phyloP scores from a whole-genome alignment of 1,140 invertebrate species.

The Lasioglossum baleicum region DNA sequence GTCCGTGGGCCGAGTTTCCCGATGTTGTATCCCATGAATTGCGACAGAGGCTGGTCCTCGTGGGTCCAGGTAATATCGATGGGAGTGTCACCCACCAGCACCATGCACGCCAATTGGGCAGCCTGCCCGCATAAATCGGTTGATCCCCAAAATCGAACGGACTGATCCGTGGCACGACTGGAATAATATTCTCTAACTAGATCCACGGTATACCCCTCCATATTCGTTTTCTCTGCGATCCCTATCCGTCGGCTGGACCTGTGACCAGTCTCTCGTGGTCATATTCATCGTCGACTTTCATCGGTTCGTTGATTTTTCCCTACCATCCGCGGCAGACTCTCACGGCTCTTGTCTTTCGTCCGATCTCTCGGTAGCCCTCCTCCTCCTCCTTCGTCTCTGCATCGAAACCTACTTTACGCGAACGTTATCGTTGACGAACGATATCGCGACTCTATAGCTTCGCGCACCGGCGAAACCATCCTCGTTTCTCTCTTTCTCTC shows the following conservation, averaged over 20 bases:
- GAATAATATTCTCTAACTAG: slow-evolving; percentile 70
- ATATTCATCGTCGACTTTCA: slow-evolving; percentile 20
- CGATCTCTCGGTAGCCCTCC: not conserved
- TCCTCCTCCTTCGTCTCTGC: too few relatives aligned
- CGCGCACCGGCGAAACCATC: too few relatives aligned
- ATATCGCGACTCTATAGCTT: too few relatives aligned
- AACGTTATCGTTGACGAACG: too few relatives aligned
- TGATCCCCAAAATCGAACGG: slow-evolving; percentile 85
- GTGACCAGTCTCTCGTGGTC: not conserved
- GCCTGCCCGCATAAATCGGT: slow-evolving; percentile 85
- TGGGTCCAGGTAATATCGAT: slow-evolving; percentile 85
- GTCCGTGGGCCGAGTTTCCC: slow-evolving; percentile 80
- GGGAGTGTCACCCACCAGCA: slow-evolving; percentile 85
- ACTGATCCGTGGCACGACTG: slow-evolving; percentile 86
- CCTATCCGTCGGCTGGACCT: not conserved
- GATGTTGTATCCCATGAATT: slow-evolving; percentile 78
- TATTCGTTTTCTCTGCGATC: not conserved
- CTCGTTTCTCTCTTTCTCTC: too few relatives aligned
- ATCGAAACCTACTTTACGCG: slow-evolving; percentile 23
- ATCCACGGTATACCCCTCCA: slow-evolving; percentile 28
- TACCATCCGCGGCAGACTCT: slow-evolving; percentile 7
- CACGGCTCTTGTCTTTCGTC: slow-evolving; percentile 25
- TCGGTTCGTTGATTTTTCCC: too few relatives aligned
- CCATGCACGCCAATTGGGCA: slow-evolving; percentile 86
- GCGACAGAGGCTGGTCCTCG: slow-evolving; percentile 78